Percentiles rank a stretch among this genome's conserved stretches.
phyloP scores from a whole-genome alignment of 2,888 invertebrate species.

The Diploptera punctata region DNA sequence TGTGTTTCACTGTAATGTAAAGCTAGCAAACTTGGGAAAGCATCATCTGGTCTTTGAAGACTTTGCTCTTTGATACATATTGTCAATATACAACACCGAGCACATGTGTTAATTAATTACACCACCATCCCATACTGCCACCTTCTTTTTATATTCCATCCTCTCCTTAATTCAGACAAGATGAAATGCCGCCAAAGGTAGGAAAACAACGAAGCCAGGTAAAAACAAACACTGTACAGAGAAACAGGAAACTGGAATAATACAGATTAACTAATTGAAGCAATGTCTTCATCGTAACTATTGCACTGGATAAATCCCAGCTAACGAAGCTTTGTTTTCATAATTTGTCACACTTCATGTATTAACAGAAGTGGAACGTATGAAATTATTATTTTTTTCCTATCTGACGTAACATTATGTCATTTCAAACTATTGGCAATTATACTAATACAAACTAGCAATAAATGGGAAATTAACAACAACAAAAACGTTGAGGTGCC shows the following conservation, averaged over 20 bases:
- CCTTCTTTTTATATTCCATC: neutral
- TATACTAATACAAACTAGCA: too few species aligned
- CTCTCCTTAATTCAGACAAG: neutral
- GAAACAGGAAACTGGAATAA: neutral
- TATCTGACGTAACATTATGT: too few species aligned
- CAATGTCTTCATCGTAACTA: too few species aligned
- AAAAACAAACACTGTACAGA: neutral
- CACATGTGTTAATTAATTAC: neutral
- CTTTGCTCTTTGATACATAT: neutral
- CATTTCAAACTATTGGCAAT: too few species aligned
- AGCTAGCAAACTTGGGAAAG: neutral
- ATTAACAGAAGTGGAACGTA: too few species aligned
- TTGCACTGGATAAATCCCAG: too few species aligned
- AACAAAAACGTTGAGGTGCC: too few species aligned
- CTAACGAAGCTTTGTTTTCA: too few species aligned
- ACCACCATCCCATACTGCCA: neutral
- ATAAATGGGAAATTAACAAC: too few species aligned
- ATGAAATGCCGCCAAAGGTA: conserved; percentile 1
- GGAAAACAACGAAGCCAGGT: neutral
- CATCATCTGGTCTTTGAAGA: neutral
- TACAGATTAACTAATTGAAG: neutral
- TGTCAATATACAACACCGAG: neutral
- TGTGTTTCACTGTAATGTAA: neutral
- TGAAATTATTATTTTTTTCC: too few species aligned
- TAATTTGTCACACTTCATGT: too few species aligned